These are phyloP conservation scores for Nebria ingens DNA, from an alignment of 1,140 invertebrate genomes.

Conservation along the genomic window DNA sequence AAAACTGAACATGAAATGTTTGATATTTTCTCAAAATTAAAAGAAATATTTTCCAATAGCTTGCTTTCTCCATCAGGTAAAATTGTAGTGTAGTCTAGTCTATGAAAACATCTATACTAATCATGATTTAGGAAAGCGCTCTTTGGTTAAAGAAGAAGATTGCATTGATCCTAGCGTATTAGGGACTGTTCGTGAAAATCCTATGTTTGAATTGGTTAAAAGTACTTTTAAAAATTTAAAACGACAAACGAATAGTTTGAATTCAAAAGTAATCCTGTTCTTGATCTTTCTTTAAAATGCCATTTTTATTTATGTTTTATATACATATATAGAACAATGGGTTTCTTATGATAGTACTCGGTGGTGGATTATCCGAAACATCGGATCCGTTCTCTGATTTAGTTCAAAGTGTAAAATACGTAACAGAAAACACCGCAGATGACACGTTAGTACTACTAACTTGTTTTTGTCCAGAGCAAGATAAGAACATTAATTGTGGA, in stretches of 20 bases:
- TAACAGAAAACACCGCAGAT: slow-evolving; percentile 19
- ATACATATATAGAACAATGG: background rate
- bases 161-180: background rate
- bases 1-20: too few species aligned
- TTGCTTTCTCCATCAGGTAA: background rate
- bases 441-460: slow-evolving; percentile 22
- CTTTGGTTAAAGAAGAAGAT: background rate
- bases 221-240: slow-evolving; percentile 1
- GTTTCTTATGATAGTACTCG: slow-evolving; percentile 23
- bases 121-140: background rate
- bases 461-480: slow-evolving; percentile 16
- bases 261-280: too few species aligned
- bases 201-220: background rate
- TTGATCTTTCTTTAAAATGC: too few species aligned
- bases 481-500: background rate
- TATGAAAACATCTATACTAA: background rate
- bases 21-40: background rate
- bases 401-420: slow-evolving; percentile 24
- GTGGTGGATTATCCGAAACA: slow-evolving; percentile 20
- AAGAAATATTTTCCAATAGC: background rate
- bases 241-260: background rate
- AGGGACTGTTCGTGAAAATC: background rate
- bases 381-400: slow-evolving; percentile 17
- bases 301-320: too few species aligned
- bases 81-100: background rate